Base-by-base conservation (phyloP, 2,888 invertebrate species). In the Cremastinae sp. region DNA sequence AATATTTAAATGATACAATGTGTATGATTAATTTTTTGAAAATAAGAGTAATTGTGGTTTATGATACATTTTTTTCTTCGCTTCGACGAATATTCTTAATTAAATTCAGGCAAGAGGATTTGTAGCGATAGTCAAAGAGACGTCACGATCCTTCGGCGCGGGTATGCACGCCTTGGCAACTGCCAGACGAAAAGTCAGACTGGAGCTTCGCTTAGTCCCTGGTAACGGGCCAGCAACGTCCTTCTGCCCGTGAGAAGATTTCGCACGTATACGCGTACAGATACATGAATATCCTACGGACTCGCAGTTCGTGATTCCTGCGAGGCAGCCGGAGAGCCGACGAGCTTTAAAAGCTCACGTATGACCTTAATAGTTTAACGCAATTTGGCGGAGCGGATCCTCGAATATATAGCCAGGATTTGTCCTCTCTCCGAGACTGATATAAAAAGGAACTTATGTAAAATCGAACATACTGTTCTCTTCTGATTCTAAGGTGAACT, bases 341-440 rank as follows among this genome's bases (percentile, higher is more conserved):
- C 12, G 47, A 64, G 61, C 58, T 73, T 66, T 59, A 47, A 73
- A 28, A 70, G 61, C 54, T 51, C 59, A 65, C 64, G 65, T 64
- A 78, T 69, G 78, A 79, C 72, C 78, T 74, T 61, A 76, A 78
- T 78, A 61, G 66, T 36, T 38, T 59, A 66, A 72, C 65, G 65
- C 75, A 78, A 78, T 79, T 74, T 68, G 62, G 53, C 56, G 54
- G 34, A 28, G 59, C 58, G 51, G 41, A 54, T 71, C 28, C 54
- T 45, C 22, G 49, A 49, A 16, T 38, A 51, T 34, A 54, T n/a
- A 20, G 49, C 10, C 2, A 56, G 28, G 41, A 71, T 65, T 36
- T 12, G 47, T 20, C 1, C 28, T 28, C 5, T 5, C 7, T 36
- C 2, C 51, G 18, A 47, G 58, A n/a, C n/a, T 18, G 12, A 28